Percentiles rank a stretch among this genome's conserved stretches.
Evolutionary conservation across 2,797 vertebrate species (phyloP).

Genomic region (Aulostomus chinensis): DNA sequence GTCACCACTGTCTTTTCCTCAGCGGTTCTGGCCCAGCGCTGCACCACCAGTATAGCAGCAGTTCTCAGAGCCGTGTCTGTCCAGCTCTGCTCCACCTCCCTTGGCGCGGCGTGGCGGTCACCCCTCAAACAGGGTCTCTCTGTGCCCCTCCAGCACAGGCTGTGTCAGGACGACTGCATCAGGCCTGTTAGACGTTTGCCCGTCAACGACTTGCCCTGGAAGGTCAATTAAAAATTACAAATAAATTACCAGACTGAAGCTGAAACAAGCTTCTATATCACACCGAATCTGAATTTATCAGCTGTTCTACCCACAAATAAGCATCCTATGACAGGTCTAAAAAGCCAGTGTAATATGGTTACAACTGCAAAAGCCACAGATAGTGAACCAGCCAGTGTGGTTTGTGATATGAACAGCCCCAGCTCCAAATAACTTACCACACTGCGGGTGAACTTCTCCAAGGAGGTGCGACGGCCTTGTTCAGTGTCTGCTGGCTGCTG

Average conservation of each 20-base stretch:
- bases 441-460: constrained; percentile 98
- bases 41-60: constrained; percentile 34
- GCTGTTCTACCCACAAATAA: constrained; percentile 24
- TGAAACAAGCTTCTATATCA: too few species aligned
- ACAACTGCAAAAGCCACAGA: constrained; percentile 65
- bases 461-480: constrained; percentile 96
- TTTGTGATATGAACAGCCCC: constrained; percentile 68
- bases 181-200: constrained; percentile 95
- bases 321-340: constrained; percentile 24
- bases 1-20: constrained; percentile 35
- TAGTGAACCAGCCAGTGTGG: constrained; percentile 72
- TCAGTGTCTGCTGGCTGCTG: constrained; percentile 92
- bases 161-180: constrained; percentile 96
- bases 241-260: constrained; percentile 15
- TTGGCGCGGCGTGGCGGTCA: constrained; percentile 17
- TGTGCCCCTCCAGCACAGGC: constrained; percentile 45
- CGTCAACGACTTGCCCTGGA: constrained; percentile 93
- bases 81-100: constrained; percentile 36
- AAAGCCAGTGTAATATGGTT: constrained; percentile 57
- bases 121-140: constrained; percentile 32
- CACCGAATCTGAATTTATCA: too few species aligned
- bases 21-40: constrained; percentile 26
- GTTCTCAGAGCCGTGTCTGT: constrained; percentile 34
- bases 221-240: constrained; percentile 24
- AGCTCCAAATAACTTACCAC: constrained; percentile 88